phyloP scores from a whole-genome alignment of 2,797 vertebrate genomes.

The Chanos chanos region DNA sequence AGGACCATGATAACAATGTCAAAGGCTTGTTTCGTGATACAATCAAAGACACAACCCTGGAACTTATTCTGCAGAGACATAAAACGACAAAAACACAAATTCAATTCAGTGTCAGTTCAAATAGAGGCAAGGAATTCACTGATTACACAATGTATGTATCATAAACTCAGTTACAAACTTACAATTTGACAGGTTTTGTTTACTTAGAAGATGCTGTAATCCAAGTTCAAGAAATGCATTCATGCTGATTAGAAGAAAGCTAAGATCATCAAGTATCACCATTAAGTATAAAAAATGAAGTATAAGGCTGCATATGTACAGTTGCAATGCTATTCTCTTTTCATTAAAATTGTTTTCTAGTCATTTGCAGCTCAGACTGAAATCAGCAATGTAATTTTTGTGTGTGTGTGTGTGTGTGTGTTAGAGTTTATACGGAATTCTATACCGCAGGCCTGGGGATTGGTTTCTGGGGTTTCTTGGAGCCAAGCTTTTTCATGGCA shows the following conservation, averaged over 20 bases:
- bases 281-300: no score
- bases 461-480: constrained; percentile 98
- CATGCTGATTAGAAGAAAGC: no score
- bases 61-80: constrained; percentile 82
- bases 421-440: not conserved
- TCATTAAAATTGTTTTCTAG: no score
- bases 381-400: not conserved
- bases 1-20: constrained; percentile 98
- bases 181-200: no score
- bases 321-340: no score
- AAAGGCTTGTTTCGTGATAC: constrained; percentile 94
- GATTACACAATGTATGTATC: no score
- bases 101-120: not conserved
- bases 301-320: no score
- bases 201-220: no score
- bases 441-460: constrained; percentile 89
- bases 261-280: no score
- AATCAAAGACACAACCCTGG: constrained; percentile 94
- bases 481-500: constrained; percentile 98
- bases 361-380: no score
- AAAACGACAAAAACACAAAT: not conserved
- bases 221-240: no score
- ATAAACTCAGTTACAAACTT: no score
- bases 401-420: not conserved
- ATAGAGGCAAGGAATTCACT: not conserved